Evolutionary conservation across 2,888 invertebrate genomes (phyloP), one percentile per base, ranked within the genome.

Genomic region (Incurvaria masculella): DNA sequence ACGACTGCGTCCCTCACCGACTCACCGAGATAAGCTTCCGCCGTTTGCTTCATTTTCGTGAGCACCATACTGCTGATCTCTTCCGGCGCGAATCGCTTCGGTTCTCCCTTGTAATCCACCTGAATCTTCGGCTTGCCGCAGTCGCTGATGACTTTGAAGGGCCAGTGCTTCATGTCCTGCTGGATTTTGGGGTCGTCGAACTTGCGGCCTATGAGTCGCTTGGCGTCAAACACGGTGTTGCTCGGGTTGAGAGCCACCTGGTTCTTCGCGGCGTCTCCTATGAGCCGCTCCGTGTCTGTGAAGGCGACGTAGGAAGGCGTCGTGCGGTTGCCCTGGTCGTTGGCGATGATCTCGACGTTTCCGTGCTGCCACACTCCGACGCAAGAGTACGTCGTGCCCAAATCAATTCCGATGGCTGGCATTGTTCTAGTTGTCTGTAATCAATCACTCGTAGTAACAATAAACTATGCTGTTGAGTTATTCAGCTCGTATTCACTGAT

Each of bases 281-380:
- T 89, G 33, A 93, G 78, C 44, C 92, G 80, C 68, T 93, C 92
- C 2, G 84, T 86, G 57, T 93, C 91, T 20, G 89, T 91, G 66
- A 93, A 94, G 4, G 91, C 91, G 45, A 93, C 92, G 69, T 91
- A 94, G 54, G 89, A 89, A 43, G 93, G 92, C 45, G 92, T 94
- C 11, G 91, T 92, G 46, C 92, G 78, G 68, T 93, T 93, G 53
- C 92, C 93, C 70, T 92, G 91, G 65, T 92, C 91, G 64, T 94
- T 94, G 49, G 93, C 90, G 63, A 93, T 91, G 64, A 89, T 89
- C 65, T 89, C 89, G 51, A 90, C 89, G 66, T 88, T 87, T 50
- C 86, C 87, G 62, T 90, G 84, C 63, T 89, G 88, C 83, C 88
- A 91, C n/a, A 91, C 89, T 58, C 89, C 91, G 43, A 91, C 90